Base-by-base conservation (phyloP, 2,888 invertebrate species). In the Adineta ricciae region DNA sequence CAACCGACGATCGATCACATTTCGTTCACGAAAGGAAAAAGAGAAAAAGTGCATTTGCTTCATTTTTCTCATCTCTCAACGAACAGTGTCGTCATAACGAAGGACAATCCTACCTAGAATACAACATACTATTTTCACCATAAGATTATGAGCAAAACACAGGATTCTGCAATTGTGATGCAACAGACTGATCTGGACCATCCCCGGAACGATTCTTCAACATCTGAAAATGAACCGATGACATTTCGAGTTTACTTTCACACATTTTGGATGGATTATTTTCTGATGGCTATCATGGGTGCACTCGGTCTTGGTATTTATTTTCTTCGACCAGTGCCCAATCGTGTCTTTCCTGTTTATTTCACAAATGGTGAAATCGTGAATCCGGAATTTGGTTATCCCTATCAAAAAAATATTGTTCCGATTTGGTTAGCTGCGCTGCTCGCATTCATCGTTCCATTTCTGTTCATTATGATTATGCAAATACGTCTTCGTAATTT, bases 281-380 rank as follows among this genome's bases (percentile, higher is more conserved):
- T 78, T 41, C 9, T 78, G 11, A 78, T 78, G 41, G n/a, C 14
- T 41, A 21, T 78, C n/a, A 21, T 78, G n/a, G 78, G 38, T 7
- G 78, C 24, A 19, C 5, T 78, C n/a, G 41, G 41, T 41, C 41
- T 78, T 78, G 78, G 78, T 38, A 32, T 78, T 78, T 24, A 78
- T 78, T 38, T 41, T 78, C 78, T 78, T 78, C 78, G 41, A 41
- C 41, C 78, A 24, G 8, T 41, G n/a, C 78, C 78, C 11, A 78
- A 78, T 78, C 78, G 41, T 78, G 24, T 78, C n/a, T 78, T 78
- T 78, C 78, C 78, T 78, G 19, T 78, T n/a, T 78, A 78, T 78
- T 78, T 78, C n/a, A 1, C 41, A 4, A n/a, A 78, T 78, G 78
- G 78, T 78, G 41, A 78, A 78, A 78, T 78, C 0, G 78, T 78